Evolutionary conservation across 2,797 vertebrate species (phyloP), one percentile per base, ranked within the genome.

Genomic region (Sebastes cheni): DNA sequence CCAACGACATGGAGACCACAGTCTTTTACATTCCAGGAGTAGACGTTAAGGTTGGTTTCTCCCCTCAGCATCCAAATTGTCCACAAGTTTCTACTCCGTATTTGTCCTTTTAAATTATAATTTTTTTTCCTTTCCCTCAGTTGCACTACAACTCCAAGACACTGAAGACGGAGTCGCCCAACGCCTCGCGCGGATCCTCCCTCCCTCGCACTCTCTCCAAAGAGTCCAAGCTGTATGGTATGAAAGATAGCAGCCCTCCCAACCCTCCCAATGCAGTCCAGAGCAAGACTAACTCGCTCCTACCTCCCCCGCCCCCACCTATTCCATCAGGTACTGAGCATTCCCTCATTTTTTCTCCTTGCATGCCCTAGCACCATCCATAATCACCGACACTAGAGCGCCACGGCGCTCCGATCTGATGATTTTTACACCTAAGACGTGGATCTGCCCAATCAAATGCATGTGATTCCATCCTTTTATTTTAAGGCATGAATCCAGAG

Each of bases 121-220:
- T 29, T n/a, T 61, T 36, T 36, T 23, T 25, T 30, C 4, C 34
- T 32, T 4, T 20, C 66, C 22, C 64, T 55, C 93, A 99, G 99
- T 91, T 99, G 86, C 99, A 99, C 94, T 99, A 99, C 93, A 99
- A 99, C 91, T 99, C 99, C 72, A 99, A 99, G 95, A 99, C 97
- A 30, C 94, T 99, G 84, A 99, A 98, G 96, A 98, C 97, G 0
- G 99, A 99, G 77, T 99, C 98, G 0, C 98, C 99, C 83, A 99
- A 96, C 78, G 94, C 97, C 29, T 99, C 98, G 1, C 96, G 98
- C 27, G 98, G 99, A 91, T 99, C 98, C 39, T 99, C 99, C 8
- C 95, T 99, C 91, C 97, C 98, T 79, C 97, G 98, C 95, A 98
- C 97, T 3, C 95, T 99, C 90, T 99, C 99, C 92, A 99, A 99